Evolutionary conservation across 2,113 vertebrate genomes (phyloP).

Genomic region (Ginglymostoma cirratum): DNA sequence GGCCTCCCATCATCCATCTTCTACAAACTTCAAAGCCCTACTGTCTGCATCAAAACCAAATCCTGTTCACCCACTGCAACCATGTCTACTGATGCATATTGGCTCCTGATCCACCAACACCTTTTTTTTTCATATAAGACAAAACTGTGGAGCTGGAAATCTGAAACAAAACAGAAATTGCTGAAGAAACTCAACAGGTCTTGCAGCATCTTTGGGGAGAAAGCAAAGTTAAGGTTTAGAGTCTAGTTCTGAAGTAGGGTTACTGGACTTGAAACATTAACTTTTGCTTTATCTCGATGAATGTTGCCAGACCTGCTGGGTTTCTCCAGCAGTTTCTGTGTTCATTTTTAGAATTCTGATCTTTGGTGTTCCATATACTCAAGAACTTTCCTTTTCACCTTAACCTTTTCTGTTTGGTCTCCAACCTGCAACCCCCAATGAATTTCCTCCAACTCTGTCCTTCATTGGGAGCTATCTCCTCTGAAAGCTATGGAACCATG

Average conservation of each 20-base stretch:
- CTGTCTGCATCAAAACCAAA: not conserved
- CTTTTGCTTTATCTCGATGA: no score
- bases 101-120: not conserved
- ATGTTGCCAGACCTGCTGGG: no score
- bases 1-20: not conserved
- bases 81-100: not conserved
- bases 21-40: not conserved
- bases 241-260: no score
- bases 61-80: not conserved
- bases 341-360: not conserved
- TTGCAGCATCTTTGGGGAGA: no score
- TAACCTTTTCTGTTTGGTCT: not conserved
- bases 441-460: not conserved
- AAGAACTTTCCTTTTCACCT: not conserved
- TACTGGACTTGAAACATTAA: no score
- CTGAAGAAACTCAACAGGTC: no score
- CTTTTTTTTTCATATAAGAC: not conserved
- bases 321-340: no score
- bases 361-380: not conserved
- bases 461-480: not conserved
- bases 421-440: not conserved
- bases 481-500: not conserved
- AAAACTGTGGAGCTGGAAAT: no score
- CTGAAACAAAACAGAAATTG: no score
- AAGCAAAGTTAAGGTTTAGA: no score